These are phyloP conservation scores for Peromyscus melanophrys DNA, from an alignment of 2,797 vertebrate species.

Conservation along the genomic window DNA sequence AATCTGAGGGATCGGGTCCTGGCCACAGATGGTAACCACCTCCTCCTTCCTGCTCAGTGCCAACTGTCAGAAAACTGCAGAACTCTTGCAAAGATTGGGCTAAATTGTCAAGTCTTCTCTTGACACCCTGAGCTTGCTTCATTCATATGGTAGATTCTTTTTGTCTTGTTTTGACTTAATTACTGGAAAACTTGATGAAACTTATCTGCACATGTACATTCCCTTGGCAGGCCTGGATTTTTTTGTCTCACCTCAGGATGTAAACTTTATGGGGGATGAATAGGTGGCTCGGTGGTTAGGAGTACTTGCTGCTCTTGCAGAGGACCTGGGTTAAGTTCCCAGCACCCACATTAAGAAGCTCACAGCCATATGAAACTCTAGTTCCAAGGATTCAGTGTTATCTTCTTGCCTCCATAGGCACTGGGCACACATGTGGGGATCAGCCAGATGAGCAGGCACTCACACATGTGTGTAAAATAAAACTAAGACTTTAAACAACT, in stretches of 20 bases:
- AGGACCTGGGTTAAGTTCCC: neutral
- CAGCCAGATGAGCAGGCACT: neutral
- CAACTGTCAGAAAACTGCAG: constrained; percentile 65
- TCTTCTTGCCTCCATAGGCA: neutral
- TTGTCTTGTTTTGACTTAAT: constrained; percentile 24
- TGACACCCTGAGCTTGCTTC: constrained; percentile 1
- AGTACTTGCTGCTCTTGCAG: neutral
- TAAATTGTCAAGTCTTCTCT: constrained; percentile 42
- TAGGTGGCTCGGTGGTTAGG: too few relatives aligned
- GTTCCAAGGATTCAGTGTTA: neutral
- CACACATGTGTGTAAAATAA: neutral
- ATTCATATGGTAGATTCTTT: neutral
- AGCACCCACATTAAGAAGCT: neutral
- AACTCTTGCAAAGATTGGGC: constrained; percentile 42
- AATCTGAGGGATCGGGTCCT: constrained; percentile 52
- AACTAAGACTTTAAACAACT: neutral
- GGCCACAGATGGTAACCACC: constrained; percentile 73
- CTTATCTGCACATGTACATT: neutral
- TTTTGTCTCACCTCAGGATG: neutral
- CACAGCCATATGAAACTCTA: neutral
- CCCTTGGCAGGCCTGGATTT: neutral
- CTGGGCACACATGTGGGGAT: neutral
- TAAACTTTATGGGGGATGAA: neutral
- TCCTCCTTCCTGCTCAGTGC: constrained; percentile 30
- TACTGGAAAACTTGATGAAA: constrained; percentile 18